Conservation (phyloP, 1,140 invertebrate species). For the Zaprionus davidi region DNA sequence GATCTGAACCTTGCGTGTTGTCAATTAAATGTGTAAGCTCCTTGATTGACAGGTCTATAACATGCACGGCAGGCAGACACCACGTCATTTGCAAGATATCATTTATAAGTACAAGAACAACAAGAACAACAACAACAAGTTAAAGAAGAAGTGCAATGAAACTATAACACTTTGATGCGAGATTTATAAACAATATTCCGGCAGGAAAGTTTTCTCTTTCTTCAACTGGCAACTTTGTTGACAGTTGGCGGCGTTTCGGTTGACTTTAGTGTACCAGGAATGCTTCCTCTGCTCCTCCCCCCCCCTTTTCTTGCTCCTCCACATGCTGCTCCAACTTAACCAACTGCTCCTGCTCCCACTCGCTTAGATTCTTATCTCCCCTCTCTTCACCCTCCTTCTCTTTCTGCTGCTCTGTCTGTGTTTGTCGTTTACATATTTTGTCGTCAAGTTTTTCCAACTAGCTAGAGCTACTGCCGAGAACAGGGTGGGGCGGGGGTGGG, state of each 20-base stretch:
- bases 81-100: slow-evolving; percentile 16
- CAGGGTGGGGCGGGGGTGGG: not conserved
- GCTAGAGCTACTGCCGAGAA: not conserved
- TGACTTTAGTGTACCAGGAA: slow-evolving; percentile 23
- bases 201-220: slow-evolving; percentile 28
- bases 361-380: not conserved
- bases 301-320: not conserved
- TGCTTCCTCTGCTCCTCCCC: too few relatives aligned
- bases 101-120: slow-evolving; percentile 15
- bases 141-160: slow-evolving; percentile 14
- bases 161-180: slow-evolving; percentile 9
- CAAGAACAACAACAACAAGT: slow-evolving; percentile 5
- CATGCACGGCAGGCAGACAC: not conserved
- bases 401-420: not conserved
- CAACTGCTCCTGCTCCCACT: not conserved
- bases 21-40: slow-evolving; percentile 1
- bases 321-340: not conserved
- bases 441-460: slow-evolving; percentile 51
- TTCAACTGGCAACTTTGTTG: slow-evolving; percentile 35
- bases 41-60: slow-evolving; percentile 7
- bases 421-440: slow-evolving; percentile 52
- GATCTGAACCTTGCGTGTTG: not conserved
- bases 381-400: not conserved
- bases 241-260: slow-evolving; percentile 27
- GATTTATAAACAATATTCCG: slow-evolving; percentile 31